Evolutionary conservation across 2,888 invertebrate genomes (phyloP).

Genomic region (Mesorhabditis belari): DNA sequence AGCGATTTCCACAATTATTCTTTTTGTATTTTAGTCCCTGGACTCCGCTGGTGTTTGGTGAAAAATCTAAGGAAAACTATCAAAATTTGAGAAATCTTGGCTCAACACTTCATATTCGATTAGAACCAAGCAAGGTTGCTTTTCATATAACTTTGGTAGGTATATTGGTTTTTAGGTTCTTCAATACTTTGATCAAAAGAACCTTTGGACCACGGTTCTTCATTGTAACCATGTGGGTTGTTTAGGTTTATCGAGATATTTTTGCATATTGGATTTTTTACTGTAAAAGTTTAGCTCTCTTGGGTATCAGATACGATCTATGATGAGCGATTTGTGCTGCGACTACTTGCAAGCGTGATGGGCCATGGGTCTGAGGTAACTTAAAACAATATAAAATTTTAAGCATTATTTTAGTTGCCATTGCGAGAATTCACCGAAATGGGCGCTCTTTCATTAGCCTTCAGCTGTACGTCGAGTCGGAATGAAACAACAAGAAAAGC

Average conservation of each 20-base stretch:
- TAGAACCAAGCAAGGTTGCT: not conserved
- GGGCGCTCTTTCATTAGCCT: not conserved
- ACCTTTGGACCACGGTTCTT: not conserved
- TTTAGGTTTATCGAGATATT: too few species aligned
- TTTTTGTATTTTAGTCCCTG: not conserved
- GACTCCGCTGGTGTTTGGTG: not conserved
- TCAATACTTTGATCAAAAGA: not conserved
- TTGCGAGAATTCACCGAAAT: not conserved
- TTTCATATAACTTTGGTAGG: not conserved
- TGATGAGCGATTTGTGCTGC: not conserved
- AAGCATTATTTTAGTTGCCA: not conserved
- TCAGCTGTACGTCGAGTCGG: not conserved
- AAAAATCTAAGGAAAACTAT: not conserved
- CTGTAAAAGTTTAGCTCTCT: too few species aligned
- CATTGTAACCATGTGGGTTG: not conserved
- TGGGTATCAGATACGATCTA: not conserved
- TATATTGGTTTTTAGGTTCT: not conserved
- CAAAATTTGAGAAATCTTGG: not conserved
- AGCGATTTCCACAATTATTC: not conserved
- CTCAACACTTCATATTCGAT: not conserved
- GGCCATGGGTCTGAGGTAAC: not conserved
- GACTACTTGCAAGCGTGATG: not conserved
- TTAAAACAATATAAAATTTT: not conserved
- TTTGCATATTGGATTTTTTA: not conserved
- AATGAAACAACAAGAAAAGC: not conserved